A percentile compares a stretch with the other conserved stretches of the same genome.
Conservation (phyloP, 2,888 invertebrate species). For the Pristionchus japonicus region DNA sequence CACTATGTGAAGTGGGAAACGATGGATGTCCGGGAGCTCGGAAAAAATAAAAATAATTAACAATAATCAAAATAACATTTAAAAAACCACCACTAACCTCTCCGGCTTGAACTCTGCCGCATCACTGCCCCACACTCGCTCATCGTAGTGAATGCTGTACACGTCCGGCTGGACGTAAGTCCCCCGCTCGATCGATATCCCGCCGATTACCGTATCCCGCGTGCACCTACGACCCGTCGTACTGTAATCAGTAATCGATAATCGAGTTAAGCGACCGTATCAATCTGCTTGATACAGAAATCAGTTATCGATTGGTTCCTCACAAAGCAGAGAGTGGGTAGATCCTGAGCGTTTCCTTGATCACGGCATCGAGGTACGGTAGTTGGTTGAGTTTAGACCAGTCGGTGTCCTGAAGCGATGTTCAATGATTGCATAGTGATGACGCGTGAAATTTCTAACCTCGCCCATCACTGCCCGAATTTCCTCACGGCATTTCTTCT, state of each 20-base stretch:
- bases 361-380: conserved; percentile 58
- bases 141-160: conserved; percentile 43
- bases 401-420: conserved; percentile 48
- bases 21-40: neutral
- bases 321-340: conserved; percentile 56
- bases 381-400: conserved; percentile 53
- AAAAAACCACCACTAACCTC: conserved; percentile 34
- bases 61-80: neutral
- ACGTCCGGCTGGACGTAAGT: conserved; percentile 48
- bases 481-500: conserved; percentile 53
- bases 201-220: conserved; percentile 4
- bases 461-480: conserved; percentile 50
- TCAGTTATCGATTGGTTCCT: conserved; percentile 45
- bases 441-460: neutral
- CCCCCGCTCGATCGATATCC: conserved; percentile 43
- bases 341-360: conserved; percentile 58
- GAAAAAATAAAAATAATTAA: neutral
- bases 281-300: too few relatives aligned
- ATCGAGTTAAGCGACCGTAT: too few relatives aligned
- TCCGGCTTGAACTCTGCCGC: conserved; percentile 53
- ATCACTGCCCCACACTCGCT: conserved; percentile 45
- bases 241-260: neutral
- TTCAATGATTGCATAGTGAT: neutral
- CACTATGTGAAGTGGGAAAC: neutral
- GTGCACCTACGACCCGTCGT: conserved; percentile 39